phyloP scores from a whole-genome alignment of 2,797 vertebrate species.

The Fistularia commersonii region DNA sequence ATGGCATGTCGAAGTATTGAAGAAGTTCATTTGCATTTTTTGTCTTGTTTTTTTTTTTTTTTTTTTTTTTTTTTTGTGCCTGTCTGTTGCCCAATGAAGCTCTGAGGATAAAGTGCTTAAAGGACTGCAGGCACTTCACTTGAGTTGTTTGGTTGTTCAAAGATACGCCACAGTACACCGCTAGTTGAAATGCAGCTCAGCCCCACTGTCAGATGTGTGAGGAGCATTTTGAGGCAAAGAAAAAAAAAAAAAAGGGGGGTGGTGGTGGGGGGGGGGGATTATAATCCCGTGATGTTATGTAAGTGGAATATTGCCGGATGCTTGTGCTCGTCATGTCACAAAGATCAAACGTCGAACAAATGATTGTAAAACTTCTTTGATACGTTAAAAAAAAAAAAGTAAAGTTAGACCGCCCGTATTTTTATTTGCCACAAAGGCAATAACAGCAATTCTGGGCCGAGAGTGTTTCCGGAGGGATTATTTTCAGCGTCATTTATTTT shows the following conservation, averaged over 20 bases:
- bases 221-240: slow-evolving; percentile 51
- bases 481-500: too few species aligned
- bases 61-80: slow-evolving; percentile 27
- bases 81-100: slow-evolving; percentile 75
- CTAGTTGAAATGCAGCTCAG: slow-evolving; percentile 71
- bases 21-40: slow-evolving; percentile 73
- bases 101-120: slow-evolving; percentile 77
- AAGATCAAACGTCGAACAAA: slow-evolving; percentile 43
- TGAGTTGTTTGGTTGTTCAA: slow-evolving; percentile 75
- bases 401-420: too few species aligned
- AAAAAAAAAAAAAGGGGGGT: background rate
- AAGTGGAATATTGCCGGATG: slow-evolving; percentile 51
- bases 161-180: slow-evolving; percentile 67
- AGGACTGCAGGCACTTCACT: slow-evolving; percentile 76
- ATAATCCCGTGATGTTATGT: slow-evolving; percentile 65
- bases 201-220: slow-evolving; percentile 59
- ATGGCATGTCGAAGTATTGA: slow-evolving; percentile 54
- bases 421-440: slow-evolving; percentile 1
- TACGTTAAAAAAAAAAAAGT: slow-evolving; percentile 13
- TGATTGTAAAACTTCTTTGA: slow-evolving; percentile 33
- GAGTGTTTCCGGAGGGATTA: too few species aligned
- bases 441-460: too few species aligned
- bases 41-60: slow-evolving; percentile 49
- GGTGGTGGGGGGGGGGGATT: background rate
- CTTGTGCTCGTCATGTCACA: slow-evolving; percentile 37